phyloP scores from a whole-genome alignment of 1,140 invertebrate species.

The Zaprionus inermis region DNA sequence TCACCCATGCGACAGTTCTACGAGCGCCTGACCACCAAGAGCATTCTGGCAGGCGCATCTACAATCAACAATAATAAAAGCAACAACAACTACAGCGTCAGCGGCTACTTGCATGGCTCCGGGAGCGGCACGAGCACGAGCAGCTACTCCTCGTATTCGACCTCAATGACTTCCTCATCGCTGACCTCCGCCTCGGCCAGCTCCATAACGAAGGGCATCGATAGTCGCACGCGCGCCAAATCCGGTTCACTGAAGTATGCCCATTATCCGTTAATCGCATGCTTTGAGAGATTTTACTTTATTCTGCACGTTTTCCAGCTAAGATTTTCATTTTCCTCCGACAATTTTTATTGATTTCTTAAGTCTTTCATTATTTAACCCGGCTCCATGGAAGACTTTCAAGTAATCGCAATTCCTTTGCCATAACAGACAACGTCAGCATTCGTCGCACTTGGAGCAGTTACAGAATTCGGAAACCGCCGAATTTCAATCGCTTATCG shows the following conservation, averaged over 20 bases:
- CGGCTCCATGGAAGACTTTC: neutral
- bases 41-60: constrained; percentile 64
- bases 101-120: constrained; percentile 68
- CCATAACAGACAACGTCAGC: constrained; percentile 55
- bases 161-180: constrained; percentile 73
- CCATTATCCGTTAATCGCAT: constrained; percentile 44
- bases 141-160: constrained; percentile 65
- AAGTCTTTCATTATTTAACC: neutral
- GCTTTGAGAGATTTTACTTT: constrained; percentile 23
- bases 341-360: too few species aligned
- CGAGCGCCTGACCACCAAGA: constrained; percentile 68
- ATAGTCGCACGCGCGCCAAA: constrained; percentile 74
- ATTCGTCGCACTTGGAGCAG: constrained; percentile 49
- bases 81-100: constrained; percentile 63
- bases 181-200: constrained; percentile 54
- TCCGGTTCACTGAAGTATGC: constrained; percentile 82
- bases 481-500: constrained; percentile 85
- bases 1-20: constrained; percentile 50
- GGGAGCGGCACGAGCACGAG: constrained; percentile 47
- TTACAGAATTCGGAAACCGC: constrained; percentile 80
- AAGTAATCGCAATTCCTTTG: neutral
- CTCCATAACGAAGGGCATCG: constrained; percentile 68
- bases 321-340: neutral
- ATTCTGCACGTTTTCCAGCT: constrained; percentile 9
- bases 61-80: constrained; percentile 12